Base-by-base conservation (phyloP, 2,797 vertebrate genomes). In the Coreius guichenoti region DNA sequence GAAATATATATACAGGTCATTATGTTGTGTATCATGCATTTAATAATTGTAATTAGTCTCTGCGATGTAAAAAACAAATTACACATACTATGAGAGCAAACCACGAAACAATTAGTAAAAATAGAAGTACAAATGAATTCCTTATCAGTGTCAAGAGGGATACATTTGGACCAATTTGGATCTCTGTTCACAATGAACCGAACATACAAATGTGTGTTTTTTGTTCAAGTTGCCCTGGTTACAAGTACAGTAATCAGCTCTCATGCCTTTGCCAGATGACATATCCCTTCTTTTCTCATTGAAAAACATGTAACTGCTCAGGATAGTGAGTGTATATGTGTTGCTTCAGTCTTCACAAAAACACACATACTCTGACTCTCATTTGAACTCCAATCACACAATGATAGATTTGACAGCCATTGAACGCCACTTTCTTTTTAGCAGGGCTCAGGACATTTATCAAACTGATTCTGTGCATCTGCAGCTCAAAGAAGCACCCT, bases 401-500 rank as follows among this genome's bases (percentile, higher is more conserved):
- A 51, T 76, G 72, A 75, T 76, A 67, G 58, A 83, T 83, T 67
- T 83, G 61, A 84, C 61, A 69, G 74, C 63, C 45, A 54, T 54
- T 76, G 72, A 63, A 75, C 29, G 29, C 47, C 49, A 29, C 4
- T 54, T 33, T 83, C 45, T 65, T 33, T 75, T 83, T 75, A 49
- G 29, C 58, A 33, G 45, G 81, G 43, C 58, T 83, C 23, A 51
- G 31, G 58, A 77, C 16, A 76, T 83, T 83, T 68, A 54, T 83
- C 72, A 83, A 84, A 77, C 45, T 83, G 82, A 76, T 77, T 86
- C 58, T 72, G 68, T 72, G 68, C 78, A 63, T 70, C 68, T 63
- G 49, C 19, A 72, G 29, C 43, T 68, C 67, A 63, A 67, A 72
- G 56, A 80, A 67, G 31, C 23, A 74, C 23, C 58, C 72, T 54